Percentiles rank a stretch among this genome's conserved stretches.
Conservation (phyloP, 2,113 vertebrate species). For the Willisornis vidua region DNA sequence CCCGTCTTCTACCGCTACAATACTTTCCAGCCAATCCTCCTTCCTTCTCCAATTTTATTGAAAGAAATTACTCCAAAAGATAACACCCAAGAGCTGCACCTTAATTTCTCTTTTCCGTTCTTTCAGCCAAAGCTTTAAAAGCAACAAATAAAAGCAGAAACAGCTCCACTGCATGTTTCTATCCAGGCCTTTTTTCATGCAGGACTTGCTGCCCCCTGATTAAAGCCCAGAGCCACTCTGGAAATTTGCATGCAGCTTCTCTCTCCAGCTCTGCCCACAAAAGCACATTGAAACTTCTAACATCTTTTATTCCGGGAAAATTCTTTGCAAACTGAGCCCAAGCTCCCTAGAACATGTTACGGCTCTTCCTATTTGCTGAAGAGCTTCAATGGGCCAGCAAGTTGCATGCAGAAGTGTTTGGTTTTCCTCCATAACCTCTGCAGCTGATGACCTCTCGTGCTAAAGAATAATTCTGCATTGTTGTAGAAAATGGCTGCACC, state of each 20-base stretch:
- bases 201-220: rapidly evolving
- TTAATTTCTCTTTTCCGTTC: not conserved
- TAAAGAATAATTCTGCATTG: not conserved
- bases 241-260: not conserved
- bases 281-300: not conserved
- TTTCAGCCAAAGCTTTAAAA: not conserved
- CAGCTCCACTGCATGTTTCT: not conserved
- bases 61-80: not conserved
- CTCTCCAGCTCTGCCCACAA: not conserved
- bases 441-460: rapidly evolving
- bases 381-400: not conserved
- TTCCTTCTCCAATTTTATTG: not conserved
- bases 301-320: not conserved
- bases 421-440: not conserved
- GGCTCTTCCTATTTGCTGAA: not conserved
- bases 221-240: not conserved
- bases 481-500: not conserved
- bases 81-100: not conserved
- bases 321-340: not conserved
- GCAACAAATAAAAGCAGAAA: not conserved
- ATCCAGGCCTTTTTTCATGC: not conserved
- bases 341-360: not conserved
- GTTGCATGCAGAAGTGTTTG: not conserved
- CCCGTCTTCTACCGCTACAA: not conserved
- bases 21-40: not conserved